A percentile compares a stretch with the other conserved stretches of the same genome.
phyloP scores from a whole-genome alignment of 2,797 vertebrate genomes.

The Adelosebastes latens region DNA sequence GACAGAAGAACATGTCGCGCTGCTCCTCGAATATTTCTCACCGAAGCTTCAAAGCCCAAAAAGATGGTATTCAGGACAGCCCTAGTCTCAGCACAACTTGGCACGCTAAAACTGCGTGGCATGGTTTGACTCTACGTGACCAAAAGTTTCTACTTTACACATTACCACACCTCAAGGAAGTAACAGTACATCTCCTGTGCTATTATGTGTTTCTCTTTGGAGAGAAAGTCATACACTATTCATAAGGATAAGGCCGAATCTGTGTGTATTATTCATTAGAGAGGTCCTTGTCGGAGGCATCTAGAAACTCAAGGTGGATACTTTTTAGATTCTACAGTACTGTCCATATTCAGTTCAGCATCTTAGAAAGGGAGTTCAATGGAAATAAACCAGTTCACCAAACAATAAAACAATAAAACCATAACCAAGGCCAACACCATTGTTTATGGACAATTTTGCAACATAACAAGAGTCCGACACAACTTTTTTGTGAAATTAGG shows the following conservation, averaged over 20 bases:
- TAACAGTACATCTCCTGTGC: background rate
- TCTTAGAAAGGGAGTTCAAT: background rate
- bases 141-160: background rate
- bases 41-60: too few species aligned
- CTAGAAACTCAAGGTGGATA: slow-evolving; percentile 8
- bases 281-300: slow-evolving; percentile 5
- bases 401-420: background rate
- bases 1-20: too few species aligned
- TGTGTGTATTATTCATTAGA: slow-evolving; percentile 42
- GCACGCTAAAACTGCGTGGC: background rate
- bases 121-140: background rate
- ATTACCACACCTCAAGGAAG: slow-evolving; percentile 12
- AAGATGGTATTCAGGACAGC: too few species aligned
- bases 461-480: background rate
- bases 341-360: background rate
- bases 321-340: background rate
- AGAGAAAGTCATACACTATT: slow-evolving; percentile 43
- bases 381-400: background rate
- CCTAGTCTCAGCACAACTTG: background rate
- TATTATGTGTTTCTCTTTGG: slow-evolving; percentile 6
- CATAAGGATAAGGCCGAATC: slow-evolving; percentile 12
- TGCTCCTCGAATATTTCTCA: too few species aligned
- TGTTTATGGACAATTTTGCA: background rate
- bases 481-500: background rate
- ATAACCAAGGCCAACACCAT: background rate